phyloP scores from a whole-genome alignment of 2,888 invertebrate species.

The Drosophila aldrichi region DNA sequence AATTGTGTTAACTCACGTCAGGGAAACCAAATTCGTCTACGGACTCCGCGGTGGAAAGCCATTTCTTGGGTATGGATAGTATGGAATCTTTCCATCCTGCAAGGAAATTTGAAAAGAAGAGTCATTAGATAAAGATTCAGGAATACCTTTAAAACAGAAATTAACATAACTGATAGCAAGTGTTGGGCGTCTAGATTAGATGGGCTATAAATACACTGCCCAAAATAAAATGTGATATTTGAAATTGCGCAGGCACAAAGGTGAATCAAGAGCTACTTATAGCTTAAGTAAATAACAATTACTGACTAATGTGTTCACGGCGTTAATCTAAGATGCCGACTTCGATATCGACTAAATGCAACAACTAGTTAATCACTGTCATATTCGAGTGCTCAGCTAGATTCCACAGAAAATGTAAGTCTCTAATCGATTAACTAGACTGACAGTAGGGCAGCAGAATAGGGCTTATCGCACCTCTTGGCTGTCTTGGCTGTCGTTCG shows the following conservation, averaged over 20 bases:
- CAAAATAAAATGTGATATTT: neutral
- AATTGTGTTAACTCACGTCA: conserved; percentile 83
- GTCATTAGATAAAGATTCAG: neutral
- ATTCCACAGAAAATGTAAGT: conserved; percentile 20
- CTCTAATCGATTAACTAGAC: conserved; percentile 8
- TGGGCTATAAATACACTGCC: neutral
- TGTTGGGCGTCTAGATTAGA: neutral
- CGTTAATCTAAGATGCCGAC: conserved; percentile 14
- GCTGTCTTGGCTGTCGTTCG: conserved; percentile 4
- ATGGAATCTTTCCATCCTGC: conserved; percentile 92
- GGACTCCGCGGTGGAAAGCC: conserved; percentile 87
- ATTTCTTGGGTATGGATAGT: conserved; percentile 90
- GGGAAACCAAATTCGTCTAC: conserved; percentile 86
- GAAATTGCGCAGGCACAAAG: neutral
- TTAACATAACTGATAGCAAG: neutral
- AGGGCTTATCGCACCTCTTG: conserved; percentile 16
- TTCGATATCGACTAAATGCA: conserved; percentile 19
- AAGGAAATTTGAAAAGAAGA: conserved; percentile 70
- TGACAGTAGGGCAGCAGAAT: neutral
- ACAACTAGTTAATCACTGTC: conserved; percentile 65
- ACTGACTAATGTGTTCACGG: conserved; percentile 48
- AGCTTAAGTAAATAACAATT: conserved; percentile 34
- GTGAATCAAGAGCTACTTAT: neutral
- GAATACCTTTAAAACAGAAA: neutral
- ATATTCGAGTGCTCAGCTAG: conserved; percentile 19